Conservation (phyloP, 2,888 invertebrate genomes). For the Drosophila cyrtoloma region DNA sequence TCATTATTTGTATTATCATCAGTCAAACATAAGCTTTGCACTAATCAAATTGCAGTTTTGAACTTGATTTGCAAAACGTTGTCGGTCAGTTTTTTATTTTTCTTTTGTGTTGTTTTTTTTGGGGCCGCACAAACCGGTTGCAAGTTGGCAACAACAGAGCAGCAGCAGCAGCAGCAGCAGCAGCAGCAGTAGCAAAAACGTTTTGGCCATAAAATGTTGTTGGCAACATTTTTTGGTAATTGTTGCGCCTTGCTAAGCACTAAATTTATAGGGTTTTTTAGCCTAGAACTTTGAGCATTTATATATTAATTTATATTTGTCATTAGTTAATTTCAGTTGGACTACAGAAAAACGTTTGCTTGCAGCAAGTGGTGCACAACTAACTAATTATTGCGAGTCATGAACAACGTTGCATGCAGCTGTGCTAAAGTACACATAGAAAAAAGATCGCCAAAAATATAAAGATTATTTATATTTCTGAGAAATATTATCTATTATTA, state of each 20-base stretch:
- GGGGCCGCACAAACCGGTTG: constrained; percentile 45
- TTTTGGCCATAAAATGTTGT: not conserved
- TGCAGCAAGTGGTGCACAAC: not conserved
- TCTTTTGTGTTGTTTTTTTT: constrained; percentile 2
- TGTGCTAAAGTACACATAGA: constrained; percentile 4
- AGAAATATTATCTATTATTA: not conserved
- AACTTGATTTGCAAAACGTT: constrained; percentile 56
- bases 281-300: not conserved
- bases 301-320: not conserved
- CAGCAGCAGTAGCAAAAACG: not conserved
- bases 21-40: constrained; percentile 1
- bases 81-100: constrained; percentile 12
- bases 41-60: constrained; percentile 69
- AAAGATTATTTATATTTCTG: not conserved
- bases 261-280: not conserved
- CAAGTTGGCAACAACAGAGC: not conserved
- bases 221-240: not conserved
- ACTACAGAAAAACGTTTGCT: not conserved
- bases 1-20: constrained; percentile 1
- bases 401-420: constrained; percentile 35
- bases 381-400: constrained; percentile 1
- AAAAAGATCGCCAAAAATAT: not conserved
- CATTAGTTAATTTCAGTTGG: not conserved
- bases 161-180: not conserved
- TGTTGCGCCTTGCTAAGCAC: not conserved